These are phyloP conservation scores for Platypus cylindrus DNA, from an alignment of 2,888 invertebrate species.

Conservation along the genomic window DNA sequence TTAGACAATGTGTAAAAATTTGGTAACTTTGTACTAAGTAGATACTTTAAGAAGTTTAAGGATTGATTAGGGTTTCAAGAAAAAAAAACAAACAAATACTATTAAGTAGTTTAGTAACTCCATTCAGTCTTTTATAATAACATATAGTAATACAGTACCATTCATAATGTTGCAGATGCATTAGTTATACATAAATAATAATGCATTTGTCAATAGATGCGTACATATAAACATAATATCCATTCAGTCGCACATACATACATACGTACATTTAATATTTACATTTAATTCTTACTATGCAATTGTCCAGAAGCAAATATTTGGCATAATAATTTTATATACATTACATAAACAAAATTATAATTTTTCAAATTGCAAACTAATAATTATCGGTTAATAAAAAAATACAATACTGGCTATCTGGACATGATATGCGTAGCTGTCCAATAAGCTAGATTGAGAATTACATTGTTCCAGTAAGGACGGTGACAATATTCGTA, in stretches of 20 bases:
- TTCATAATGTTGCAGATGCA: constrained; percentile 39
- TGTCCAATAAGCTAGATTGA: constrained; percentile 25
- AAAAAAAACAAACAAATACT: no score
- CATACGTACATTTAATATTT: constrained; percentile 30
- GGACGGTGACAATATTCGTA: constrained; percentile 34
- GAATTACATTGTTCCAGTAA: constrained; percentile 23
- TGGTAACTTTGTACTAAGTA: no score
- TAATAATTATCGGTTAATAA: constrained; percentile 11
- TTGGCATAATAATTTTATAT: constrained; percentile 26
- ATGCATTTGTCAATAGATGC: constrained; percentile 33
- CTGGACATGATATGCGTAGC: constrained; percentile 27
- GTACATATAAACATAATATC: constrained; percentile 27
- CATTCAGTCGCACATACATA: constrained; percentile 21
- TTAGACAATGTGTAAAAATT: no score
- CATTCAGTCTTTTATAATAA: constrained; percentile 40
- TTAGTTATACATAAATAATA: constrained; percentile 38
- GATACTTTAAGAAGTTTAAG: no score
- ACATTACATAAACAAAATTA: constrained; percentile 22
- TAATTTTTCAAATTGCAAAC: constrained; percentile 13
- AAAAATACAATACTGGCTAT: constrained; percentile 19
- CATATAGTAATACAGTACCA: constrained; percentile 39
- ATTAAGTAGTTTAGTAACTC: constrained; percentile 39
- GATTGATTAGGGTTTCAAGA: no score
- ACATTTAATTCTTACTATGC: constrained; percentile 32
- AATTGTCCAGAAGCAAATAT: constrained; percentile 29